Evolutionary conservation across 2,888 invertebrate genomes (phyloP).

Genomic region (Tryphoninae sp.): DNA sequence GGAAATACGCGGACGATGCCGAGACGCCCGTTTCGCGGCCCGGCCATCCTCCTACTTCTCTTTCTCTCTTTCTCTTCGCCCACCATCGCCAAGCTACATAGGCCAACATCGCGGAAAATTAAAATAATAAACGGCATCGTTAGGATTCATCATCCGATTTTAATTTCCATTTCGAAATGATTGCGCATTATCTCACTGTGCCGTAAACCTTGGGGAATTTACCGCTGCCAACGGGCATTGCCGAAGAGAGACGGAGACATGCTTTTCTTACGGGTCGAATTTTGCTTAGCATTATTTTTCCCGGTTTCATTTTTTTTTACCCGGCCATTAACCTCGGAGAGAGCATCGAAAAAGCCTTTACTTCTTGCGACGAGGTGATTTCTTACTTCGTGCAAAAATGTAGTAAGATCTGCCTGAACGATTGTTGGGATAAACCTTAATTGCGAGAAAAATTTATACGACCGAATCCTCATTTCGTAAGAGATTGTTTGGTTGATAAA

Average conservation of each 20-base stretch:
- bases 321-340: not conserved
- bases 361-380: not conserved
- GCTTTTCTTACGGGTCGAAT: slow-evolving; percentile 16
- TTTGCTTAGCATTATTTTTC: not conserved
- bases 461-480: too few species aligned
- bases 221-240: slow-evolving; percentile 72
- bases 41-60: too few species aligned
- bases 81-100: slow-evolving; percentile 11
- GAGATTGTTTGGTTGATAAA: too few species aligned
- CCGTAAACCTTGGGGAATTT: slow-evolving; percentile 78
- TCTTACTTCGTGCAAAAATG: not conserved
- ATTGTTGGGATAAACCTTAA: too few species aligned
- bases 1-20: slow-evolving; percentile 2
- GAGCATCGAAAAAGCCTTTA: not conserved
- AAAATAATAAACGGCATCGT: slow-evolving; percentile 82
- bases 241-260: slow-evolving; percentile 14
- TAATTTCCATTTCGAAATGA: slow-evolving; percentile 82
- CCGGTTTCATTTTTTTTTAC: not conserved
- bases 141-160: slow-evolving; percentile 82
- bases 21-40: slow-evolving; percentile 6
- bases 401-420: too few species aligned
- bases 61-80: not conserved
- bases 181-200: slow-evolving; percentile 80
- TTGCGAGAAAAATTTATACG: too few species aligned
- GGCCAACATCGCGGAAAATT: slow-evolving; percentile 78